Conservation (phyloP, 2,797 vertebrate species). For the Peromyscus melanophrys region DNA sequence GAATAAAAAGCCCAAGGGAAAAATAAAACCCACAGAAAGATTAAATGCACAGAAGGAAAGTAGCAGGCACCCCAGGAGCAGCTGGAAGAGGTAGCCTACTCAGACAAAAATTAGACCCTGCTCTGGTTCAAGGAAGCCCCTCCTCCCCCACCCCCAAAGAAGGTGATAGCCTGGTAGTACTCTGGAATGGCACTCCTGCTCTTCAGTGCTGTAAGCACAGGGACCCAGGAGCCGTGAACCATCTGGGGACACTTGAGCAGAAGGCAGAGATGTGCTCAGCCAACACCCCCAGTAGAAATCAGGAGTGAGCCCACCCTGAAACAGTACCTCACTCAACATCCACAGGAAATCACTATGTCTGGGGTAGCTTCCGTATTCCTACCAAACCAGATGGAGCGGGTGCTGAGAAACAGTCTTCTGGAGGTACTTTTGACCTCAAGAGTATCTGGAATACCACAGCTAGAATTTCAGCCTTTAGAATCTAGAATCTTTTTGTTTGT, state of each 20-base stretch:
- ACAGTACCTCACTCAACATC: background rate
- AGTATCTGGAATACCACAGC: background rate
- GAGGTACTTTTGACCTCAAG: background rate
- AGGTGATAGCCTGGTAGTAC: background rate
- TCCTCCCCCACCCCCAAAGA: background rate
- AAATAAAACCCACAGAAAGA: background rate
- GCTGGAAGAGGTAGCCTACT: background rate
- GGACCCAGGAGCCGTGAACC: background rate
- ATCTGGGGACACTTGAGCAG: background rate
- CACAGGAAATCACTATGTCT: background rate
- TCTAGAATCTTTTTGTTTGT: background rate
- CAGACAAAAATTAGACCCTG: background rate
- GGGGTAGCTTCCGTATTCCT: background rate
- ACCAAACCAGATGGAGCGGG: fast-evolving
- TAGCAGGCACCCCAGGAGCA: background rate
- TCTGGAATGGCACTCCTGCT: background rate
- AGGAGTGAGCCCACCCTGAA: background rate
- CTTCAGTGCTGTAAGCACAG: background rate
- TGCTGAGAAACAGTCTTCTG: background rate
- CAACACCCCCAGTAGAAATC: background rate
- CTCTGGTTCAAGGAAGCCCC: background rate
- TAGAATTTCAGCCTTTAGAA: background rate
- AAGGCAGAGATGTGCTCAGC: background rate
- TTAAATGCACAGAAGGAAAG: background rate
- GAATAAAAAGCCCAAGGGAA: background rate